Base-by-base conservation (phyloP, 2,113 vertebrate genomes). In the Menura novaehollandiae region DNA sequence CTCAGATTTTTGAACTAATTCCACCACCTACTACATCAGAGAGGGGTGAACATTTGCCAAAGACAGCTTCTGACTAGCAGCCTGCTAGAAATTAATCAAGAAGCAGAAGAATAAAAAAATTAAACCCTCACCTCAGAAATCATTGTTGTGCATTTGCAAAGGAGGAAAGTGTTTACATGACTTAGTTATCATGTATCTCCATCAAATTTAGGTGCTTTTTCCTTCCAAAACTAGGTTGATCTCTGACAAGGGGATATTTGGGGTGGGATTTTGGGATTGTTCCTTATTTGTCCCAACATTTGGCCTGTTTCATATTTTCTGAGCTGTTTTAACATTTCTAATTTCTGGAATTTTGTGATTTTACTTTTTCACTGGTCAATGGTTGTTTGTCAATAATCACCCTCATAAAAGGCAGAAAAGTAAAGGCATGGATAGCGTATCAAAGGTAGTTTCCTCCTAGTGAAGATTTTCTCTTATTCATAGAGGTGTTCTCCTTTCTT, bases 1-100 rank as follows among this genome's bases (percentile, higher is more conserved):
- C 51, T 74, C 86, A 67, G 75, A 56, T 93, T 94, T 94, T 97
- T 94, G 39, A 93, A 84, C 47, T 85, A 75, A 93, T 97, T 95
- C 82, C 33, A 88, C 47, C 73, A 95, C 39, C 69, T 71, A 89
- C 52, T 92, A 85, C 77, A 87, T 95, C 85, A 90, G 59, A 97
- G 53, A 69, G 41, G 32, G 13, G 28, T 56, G 74, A 96, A 80
- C 47, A 52, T 69, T 93, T 93, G 47, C 71, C 80, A 95, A 60
- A 63, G 49, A 72, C n/a, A 93, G 55, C 78, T 85, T 95, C 77
- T 95, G 82, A 91, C 51, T 78, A 80, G 37, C 49, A 93, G 46
- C 15, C 0, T 85, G 77, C 79, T 90, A 69, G 81, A 97, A 97
- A 91, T 52, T 27, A 82, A 47, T 94, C 62, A 96, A 72, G 62